Evolutionary conservation across 2,888 invertebrate genomes (phyloP), one percentile per base, ranked within the genome.

Genomic region (Calliphora vomitoria): DNA sequence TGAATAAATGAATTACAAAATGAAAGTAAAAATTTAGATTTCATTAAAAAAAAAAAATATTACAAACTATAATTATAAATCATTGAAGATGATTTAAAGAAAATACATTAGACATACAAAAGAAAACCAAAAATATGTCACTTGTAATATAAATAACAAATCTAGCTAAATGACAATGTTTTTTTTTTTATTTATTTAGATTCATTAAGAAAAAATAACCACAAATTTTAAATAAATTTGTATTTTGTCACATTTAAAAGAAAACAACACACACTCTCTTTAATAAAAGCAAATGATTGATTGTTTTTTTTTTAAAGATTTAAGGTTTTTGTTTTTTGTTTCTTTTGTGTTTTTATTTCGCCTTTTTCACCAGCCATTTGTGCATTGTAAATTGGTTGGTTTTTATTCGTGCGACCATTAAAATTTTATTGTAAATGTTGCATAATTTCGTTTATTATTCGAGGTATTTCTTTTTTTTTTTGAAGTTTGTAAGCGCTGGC

Each of bases 241-340:
- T 31, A 60, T 66, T 66, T 64, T 38, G 15, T 64, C 8, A 13
- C 53, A 78, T 41, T 13, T 15, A 41, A 66, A 55, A 55, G 38
- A 64, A 64, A 35, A 64, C 18, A 64, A 11, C 10, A 18, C 1
- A 31, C 15, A 35, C 35, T 35, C 35, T 78, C 25, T 55, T 50
- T 25, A 68, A 44, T 62, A 72, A 53, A 41, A 69, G 31, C 8
- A 25, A 53, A 72, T 81, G 80, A 81, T 80, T 80, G 71, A 80
- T 81, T 64, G 71, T 72, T 50, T 81, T 50, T 60, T 68, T 8
- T 58, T 58, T 20, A 53, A 0, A 35, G 35, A 35, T n/a, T 44
- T 25, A 44, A 13, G 10, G 41, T 25, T 78, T 53, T 44, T 44
- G 31, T 58, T 58, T 44, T 55, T 18, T 20, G 13, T 44, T 25